Conservation (phyloP, 2,113 vertebrate genomes). For the Lasiurus borealis region DNA sequence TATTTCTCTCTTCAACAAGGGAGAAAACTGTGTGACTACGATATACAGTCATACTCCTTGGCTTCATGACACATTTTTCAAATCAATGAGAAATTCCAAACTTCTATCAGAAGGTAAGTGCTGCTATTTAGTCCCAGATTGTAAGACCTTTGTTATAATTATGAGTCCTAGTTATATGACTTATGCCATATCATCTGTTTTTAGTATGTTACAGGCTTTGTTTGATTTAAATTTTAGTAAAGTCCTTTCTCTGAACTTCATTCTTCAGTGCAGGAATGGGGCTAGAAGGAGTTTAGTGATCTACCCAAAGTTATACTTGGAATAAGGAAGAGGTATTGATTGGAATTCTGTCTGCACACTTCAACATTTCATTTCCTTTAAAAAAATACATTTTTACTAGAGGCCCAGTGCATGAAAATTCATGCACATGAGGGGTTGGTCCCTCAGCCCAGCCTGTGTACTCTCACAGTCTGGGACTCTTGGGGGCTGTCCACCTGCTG, state of each 20-base stretch:
- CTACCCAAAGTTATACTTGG: neutral
- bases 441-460: too few relatives aligned
- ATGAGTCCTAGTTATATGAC: neutral
- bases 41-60: neutral
- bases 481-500: too few relatives aligned
- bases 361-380: too few relatives aligned
- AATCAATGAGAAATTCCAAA: too few relatives aligned
- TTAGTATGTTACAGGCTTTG: neutral
- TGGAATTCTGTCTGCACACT: neutral
- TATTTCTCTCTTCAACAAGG: neutral
- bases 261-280: neutral
- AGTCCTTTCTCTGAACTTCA: neutral
- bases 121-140: neutral
- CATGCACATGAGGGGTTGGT: too few relatives aligned
- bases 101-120: too few relatives aligned
- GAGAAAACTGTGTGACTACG: neutral
- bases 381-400: too few relatives aligned
- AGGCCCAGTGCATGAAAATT: too few relatives aligned
- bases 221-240: neutral
- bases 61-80: too few relatives aligned
- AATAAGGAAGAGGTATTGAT: neutral
- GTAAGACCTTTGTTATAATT: neutral
- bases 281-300: neutral
- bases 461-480: too few relatives aligned
- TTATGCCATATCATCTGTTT: neutral